phyloP scores from a whole-genome alignment of 2,888 invertebrate species.

The Drosophila mettleri region DNA sequence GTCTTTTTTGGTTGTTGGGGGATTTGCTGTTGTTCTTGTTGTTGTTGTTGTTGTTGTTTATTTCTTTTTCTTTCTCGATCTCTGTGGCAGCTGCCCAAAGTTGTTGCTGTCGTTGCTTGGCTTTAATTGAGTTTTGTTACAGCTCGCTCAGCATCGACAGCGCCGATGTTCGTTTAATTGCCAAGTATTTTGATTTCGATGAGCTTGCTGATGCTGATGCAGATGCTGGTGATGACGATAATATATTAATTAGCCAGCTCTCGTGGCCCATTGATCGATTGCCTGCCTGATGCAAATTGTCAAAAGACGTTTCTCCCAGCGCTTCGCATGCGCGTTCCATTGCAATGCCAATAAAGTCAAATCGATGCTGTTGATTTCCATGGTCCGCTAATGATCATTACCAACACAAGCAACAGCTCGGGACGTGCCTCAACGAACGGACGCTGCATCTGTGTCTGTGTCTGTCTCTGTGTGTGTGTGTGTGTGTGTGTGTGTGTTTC shows the following conservation, averaged over 20 bases:
- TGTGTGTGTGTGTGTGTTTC: slow-evolving; percentile 17
- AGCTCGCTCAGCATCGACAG: slow-evolving; percentile 28
- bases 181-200: slow-evolving; percentile 47
- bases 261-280: slow-evolving; percentile 67
- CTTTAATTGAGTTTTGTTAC: slow-evolving; percentile 71
- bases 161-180: slow-evolving; percentile 58
- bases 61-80: slow-evolving; percentile 11
- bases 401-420: slow-evolving; percentile 15
- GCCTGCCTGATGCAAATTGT: slow-evolving; percentile 73
- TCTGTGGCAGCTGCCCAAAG: slow-evolving; percentile 32
- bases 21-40: slow-evolving; percentile 10
- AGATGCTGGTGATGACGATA: slow-evolving; percentile 33
- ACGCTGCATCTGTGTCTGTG: not conserved
- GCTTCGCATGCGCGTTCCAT: slow-evolving; percentile 30
- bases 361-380: slow-evolving; percentile 58
- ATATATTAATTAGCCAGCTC: slow-evolving; percentile 74
- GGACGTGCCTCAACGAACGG: slow-evolving; percentile 52
- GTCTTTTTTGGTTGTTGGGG: slow-evolving; percentile 50
- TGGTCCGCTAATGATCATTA: slow-evolving; percentile 57
- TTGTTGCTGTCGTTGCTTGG: slow-evolving; percentile 45
- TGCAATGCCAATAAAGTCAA: slow-evolving; percentile 58
- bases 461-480: not conserved
- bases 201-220: slow-evolving; percentile 43
- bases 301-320: slow-evolving; percentile 46
- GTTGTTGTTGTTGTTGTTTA: too few relatives aligned